A percentile compares a stretch with the other conserved stretches of the same genome.
These are phyloP conservation scores for Drosophila obscura DNA, from an alignment of 1,140 invertebrate species.

Conservation along the genomic window DNA sequence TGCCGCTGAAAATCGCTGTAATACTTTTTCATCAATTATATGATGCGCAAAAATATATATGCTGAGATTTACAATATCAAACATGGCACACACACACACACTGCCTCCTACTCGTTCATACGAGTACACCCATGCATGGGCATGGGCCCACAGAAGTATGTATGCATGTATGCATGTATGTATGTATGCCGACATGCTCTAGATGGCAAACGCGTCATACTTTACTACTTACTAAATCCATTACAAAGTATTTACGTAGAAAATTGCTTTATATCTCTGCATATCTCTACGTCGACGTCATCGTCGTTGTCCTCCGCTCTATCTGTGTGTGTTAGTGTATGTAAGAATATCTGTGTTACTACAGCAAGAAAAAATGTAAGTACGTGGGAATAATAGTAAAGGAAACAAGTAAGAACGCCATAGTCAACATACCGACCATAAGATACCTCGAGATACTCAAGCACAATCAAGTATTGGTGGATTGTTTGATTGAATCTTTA, in stretches of 20 bases:
- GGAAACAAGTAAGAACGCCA: slow-evolving; percentile 9
- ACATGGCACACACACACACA: slow-evolving; percentile 47
- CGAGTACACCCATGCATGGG: slow-evolving; percentile 11
- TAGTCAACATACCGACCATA: too few species aligned
- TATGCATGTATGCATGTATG: too few species aligned
- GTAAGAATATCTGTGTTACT: slow-evolving; percentile 17
- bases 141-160: slow-evolving; percentile 14
- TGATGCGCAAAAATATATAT: slow-evolving; percentile 78
- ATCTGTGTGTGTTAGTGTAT: slow-evolving; percentile 23
- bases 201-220: slow-evolving; percentile 80
- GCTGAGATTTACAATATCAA: slow-evolving; percentile 79
- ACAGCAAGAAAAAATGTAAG: slow-evolving; percentile 63
- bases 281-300: slow-evolving; percentile 71
- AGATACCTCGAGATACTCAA: too few species aligned
- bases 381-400: slow-evolving; percentile 78
- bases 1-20: slow-evolving; percentile 77
- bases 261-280: slow-evolving; percentile 82
- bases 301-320: slow-evolving; percentile 45
- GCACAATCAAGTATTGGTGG: too few species aligned
- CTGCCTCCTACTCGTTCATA: slow-evolving; percentile 17
- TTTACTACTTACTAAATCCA: slow-evolving; percentile 83
- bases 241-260: slow-evolving; percentile 83
- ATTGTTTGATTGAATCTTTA: too few species aligned
- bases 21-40: slow-evolving; percentile 82
- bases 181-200: slow-evolving; percentile 66